These are phyloP conservation scores for Tragelaphus eurycerus DNA, from an alignment of 2,797 vertebrate species.

Conservation along the genomic window DNA sequence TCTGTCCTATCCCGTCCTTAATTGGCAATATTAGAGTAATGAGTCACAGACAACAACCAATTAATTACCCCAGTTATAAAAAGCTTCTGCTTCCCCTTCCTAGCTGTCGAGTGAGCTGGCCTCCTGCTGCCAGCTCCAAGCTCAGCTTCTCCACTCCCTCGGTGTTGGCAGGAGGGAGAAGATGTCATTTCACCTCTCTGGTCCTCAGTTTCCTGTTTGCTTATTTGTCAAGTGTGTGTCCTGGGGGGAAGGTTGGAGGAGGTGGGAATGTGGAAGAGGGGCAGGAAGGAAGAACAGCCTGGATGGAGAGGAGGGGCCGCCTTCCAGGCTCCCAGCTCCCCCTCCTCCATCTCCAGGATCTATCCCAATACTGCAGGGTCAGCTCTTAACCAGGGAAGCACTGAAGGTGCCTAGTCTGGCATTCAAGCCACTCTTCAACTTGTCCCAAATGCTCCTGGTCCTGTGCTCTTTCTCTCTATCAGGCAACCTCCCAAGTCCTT, in stretches of 20 bases:
- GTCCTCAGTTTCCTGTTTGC: constrained; percentile 20
- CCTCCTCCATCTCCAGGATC: not conserved
- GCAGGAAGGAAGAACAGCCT: not conserved
- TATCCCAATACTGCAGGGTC: not conserved
- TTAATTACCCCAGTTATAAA: constrained; percentile 73
- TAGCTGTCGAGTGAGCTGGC: not conserved
- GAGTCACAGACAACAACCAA: constrained; percentile 69
- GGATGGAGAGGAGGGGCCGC: not conserved
- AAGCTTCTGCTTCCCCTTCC: constrained; percentile 51
- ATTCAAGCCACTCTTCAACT: not conserved
- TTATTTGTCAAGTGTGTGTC: not conserved
- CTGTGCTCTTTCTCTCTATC: not conserved
- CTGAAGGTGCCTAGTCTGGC: not conserved
- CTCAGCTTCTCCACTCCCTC: not conserved
- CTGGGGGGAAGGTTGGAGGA: not conserved
- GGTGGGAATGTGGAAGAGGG: not conserved
- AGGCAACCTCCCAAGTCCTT: not conserved
- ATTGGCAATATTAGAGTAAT: constrained; percentile 65
- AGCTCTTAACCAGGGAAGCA: not conserved
- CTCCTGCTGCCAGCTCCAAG: not conserved
- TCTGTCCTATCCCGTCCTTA: constrained; percentile 47
- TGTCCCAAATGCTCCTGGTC: not conserved
- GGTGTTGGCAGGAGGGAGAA: not conserved
- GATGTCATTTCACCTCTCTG: not conserved
- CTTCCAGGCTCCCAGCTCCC: not conserved